These are phyloP conservation scores for Apus apus DNA, from an alignment of 2,113 vertebrate genomes.

Conservation along the genomic window DNA sequence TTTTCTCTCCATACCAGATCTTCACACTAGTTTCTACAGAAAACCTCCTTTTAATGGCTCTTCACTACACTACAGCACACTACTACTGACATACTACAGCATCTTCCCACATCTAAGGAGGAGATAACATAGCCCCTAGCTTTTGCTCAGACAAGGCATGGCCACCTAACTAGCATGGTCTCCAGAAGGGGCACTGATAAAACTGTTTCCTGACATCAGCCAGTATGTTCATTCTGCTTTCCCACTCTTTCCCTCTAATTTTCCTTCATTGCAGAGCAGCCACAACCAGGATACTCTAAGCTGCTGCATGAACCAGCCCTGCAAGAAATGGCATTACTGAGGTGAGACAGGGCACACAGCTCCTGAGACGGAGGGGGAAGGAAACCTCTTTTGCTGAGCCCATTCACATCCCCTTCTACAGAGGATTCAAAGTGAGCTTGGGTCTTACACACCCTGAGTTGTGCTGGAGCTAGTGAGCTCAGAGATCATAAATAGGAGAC, in stretches of 20 bases:
- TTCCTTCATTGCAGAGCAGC: background rate
- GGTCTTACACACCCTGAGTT: background rate
- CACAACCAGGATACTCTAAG: background rate
- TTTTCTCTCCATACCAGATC: background rate
- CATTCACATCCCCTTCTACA: background rate
- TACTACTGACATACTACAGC: too few species aligned
- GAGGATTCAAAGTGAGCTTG: background rate
- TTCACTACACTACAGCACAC: too few species aligned
- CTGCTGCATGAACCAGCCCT: background rate
- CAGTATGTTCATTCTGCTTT: background rate
- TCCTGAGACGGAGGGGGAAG: background rate
- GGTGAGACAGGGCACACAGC: background rate
- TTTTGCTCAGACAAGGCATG: background rate
- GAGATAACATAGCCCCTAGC: background rate
- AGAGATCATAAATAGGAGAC: background rate
- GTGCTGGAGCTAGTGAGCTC: background rate
- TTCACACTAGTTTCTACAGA: background rate
- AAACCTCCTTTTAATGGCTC: background rate
- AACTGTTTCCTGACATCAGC: background rate
- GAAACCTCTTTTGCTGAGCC: background rate
- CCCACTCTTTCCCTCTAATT: background rate
- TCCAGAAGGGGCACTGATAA: background rate
- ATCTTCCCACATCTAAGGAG: background rate
- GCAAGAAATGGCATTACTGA: background rate
- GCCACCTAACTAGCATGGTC: background rate